phyloP scores from a whole-genome alignment of 2,113 vertebrate species.

The Antechinus flavipes region DNA sequence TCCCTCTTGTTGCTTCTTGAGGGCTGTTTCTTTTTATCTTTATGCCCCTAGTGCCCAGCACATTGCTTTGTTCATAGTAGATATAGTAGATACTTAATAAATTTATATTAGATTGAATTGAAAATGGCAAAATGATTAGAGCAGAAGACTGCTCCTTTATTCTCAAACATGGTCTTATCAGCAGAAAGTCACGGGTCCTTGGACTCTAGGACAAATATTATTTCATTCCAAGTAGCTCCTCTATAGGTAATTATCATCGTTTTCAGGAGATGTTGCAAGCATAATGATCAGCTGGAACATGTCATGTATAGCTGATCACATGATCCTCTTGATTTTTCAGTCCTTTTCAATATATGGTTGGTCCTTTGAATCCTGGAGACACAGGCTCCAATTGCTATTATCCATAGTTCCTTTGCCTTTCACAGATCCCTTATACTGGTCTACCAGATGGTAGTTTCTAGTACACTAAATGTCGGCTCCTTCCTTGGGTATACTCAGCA shows the following conservation, averaged over 20 bases:
- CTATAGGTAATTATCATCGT: neutral
- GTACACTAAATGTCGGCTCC: too few relatives aligned
- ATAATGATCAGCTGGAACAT: too few relatives aligned
- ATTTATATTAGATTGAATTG: neutral
- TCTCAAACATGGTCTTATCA: neutral
- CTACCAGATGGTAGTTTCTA: too few relatives aligned
- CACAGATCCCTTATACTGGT: too few relatives aligned
- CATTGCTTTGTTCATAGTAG: neutral
- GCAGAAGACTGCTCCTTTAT: neutral
- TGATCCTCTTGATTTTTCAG: too few relatives aligned
- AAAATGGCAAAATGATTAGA: neutral
- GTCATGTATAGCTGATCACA: too few relatives aligned
- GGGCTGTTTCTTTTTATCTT: neutral
- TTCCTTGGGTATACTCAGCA: too few relatives aligned
- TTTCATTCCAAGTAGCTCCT: neutral
- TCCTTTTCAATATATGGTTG: too few relatives aligned
- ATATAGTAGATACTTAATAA: neutral
- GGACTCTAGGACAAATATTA: neutral
- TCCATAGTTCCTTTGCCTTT: too few relatives aligned
- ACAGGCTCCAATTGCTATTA: too few relatives aligned
- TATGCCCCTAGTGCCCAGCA: neutral
- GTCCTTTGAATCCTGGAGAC: too few relatives aligned
- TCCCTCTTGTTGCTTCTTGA: too few relatives aligned
- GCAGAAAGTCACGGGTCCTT: neutral
- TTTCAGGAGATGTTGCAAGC: neutral